Base-by-base conservation (phyloP, 2,888 invertebrate species). In the Drosophila setosimentum region DNA sequence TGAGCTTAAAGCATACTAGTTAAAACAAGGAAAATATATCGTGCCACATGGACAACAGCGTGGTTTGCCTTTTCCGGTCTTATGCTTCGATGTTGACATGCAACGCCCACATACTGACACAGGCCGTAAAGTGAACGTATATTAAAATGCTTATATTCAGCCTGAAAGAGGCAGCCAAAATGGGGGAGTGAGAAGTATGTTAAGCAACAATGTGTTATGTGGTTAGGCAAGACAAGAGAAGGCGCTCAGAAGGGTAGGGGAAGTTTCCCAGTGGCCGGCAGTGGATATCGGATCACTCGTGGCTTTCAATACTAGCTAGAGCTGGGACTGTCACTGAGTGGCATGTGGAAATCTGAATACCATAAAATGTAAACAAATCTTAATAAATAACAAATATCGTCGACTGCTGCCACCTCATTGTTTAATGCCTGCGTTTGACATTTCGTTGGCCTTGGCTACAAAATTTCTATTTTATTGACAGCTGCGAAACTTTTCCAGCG, bases 401-500 rank as follows among this genome's bases (percentile, higher is more conserved):
- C 42, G 74, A 66, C 65, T 62, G 49, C 40, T 51, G 55, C 33
- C 49, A 63, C 33, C 58, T 33, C 59, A 57, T 68, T 63, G 68
- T 74, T 61, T 60, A 11, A 48, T 45, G 55, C 54, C 59, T 50
- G 42, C 24, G 30, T 18, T 50, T 50, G 75, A 62, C 75, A 65
- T 62, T 66, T 74, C 30, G 69, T 66, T 24, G 45, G 45, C 24
- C 24, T 16, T 45, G 45, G 71, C 74, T 73, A 68, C 50, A 64
- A 78, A 70, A 80, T 76, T 72, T 63, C 80, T 77, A 82, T 82
- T 83, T 83, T 83, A 86, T 86, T 87, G 88, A 82, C 85, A 82
- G 61, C 68, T 62, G 80, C 64, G 37, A 68, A 83, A 82, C 71
- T 76, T 85, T 77, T 68, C 21, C 21, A 48, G 29, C 24, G 53